Evolutionary conservation across 2,888 invertebrate genomes (phyloP).

Genomic region (Graphium colonna): DNA sequence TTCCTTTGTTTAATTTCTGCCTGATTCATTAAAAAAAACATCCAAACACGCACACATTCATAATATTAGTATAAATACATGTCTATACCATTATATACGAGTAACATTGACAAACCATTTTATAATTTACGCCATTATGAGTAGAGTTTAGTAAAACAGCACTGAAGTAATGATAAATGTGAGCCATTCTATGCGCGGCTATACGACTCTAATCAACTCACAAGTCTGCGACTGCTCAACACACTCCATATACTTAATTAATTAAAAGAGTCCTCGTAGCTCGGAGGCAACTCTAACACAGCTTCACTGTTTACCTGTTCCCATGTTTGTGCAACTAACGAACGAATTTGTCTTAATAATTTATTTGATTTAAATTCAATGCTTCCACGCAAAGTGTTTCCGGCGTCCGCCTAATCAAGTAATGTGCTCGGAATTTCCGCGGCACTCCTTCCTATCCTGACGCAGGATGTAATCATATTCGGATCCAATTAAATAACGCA

Average conservation of each 20-base stretch:
- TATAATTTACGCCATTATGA: no score
- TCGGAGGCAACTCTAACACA: constrained; percentile 40
- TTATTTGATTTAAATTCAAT: constrained; percentile 38
- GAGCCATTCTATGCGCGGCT: constrained; percentile 30
- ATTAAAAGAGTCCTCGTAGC: constrained; percentile 66
- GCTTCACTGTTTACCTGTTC: constrained; percentile 59
- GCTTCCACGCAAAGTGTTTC: constrained; percentile 19
- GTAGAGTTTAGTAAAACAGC: constrained; percentile 4
- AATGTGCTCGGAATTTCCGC: constrained; percentile 35
- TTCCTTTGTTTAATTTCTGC: no score
- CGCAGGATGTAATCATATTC: constrained; percentile 54
- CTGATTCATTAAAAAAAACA: no score
- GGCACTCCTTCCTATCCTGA: constrained; percentile 41
- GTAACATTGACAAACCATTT: no score
- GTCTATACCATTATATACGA: no score
- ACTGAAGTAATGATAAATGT: constrained; percentile 8
- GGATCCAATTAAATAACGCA: constrained; percentile 61
- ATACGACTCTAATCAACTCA: constrained; percentile 46
- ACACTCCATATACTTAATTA: constrained; percentile 66
- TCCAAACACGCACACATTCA: no score
- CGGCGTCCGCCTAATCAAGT: constrained; percentile 42
- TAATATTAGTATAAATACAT: no score
- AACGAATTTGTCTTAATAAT: constrained; percentile 58
- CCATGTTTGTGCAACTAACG: constrained; percentile 65
- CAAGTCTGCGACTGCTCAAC: constrained; percentile 49